Conservation (phyloP, 1,140 invertebrate species). For the Pseudomyrmex flavicornis region DNA sequence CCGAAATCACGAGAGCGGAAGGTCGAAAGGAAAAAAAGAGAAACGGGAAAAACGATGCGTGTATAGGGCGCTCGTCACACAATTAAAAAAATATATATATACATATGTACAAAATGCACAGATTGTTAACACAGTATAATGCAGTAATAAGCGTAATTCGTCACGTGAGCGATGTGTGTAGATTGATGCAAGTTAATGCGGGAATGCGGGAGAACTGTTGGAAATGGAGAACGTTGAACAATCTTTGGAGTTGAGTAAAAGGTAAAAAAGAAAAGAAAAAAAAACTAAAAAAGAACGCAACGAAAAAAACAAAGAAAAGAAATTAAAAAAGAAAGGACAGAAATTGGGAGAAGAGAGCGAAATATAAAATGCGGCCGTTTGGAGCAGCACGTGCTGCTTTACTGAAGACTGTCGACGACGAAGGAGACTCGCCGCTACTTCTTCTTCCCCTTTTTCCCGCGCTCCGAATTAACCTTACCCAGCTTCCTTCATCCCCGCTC, state of each 20-base stretch:
- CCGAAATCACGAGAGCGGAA: background rate
- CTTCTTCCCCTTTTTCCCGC: conserved; percentile 52
- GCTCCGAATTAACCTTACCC: background rate
- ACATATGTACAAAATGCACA: conserved; percentile 62
- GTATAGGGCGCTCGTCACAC: conserved; percentile 70
- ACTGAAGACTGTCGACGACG: conserved; percentile 70
- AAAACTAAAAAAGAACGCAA: conserved; percentile 20
- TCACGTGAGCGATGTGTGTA: conserved; percentile 52
- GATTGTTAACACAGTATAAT: conserved; percentile 37
- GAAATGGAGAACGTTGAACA: background rate
- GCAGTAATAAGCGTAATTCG: conserved; percentile 70
- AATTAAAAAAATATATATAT: conserved; percentile 33
- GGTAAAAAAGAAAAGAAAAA: background rate
- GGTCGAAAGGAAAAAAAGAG: background rate
- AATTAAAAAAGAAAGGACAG: conserved; percentile 43
- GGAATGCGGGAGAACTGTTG: background rate
- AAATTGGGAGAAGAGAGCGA: conserved; percentile 62
- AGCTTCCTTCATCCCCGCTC: conserved; percentile 52
- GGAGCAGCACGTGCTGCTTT: conserved; percentile 80
- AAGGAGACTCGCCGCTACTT: conserved; percentile 52
- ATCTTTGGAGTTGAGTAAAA: conserved; percentile 33
- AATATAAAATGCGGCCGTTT: conserved; percentile 69
- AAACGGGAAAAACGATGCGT: conserved; percentile 60
- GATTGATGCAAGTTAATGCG: conserved; percentile 19
- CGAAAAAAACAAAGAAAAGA: conserved; percentile 46